Percentiles rank a stretch among this genome's conserved stretches.
Conservation (phyloP, 2,797 vertebrate species). For the Antennarius maculatus region DNA sequence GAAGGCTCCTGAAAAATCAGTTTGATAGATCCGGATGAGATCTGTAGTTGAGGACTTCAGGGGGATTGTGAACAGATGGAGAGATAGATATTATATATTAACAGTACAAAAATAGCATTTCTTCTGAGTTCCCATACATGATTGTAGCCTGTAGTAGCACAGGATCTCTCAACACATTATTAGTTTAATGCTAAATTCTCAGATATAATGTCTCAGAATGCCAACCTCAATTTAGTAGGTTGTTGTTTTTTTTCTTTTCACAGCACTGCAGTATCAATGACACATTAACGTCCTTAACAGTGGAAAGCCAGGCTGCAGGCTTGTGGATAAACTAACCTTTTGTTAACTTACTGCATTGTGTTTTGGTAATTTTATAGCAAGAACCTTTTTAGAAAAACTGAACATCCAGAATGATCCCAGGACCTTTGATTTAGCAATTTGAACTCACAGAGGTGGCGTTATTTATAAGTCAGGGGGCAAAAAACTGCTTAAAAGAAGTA, state of each 20-base stretch:
- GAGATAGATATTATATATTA: neutral
- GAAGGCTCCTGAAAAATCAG: slow-evolving; percentile 9
- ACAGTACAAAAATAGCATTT: neutral
- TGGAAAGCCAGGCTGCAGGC: neutral
- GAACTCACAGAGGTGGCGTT: no score
- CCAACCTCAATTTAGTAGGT: neutral
- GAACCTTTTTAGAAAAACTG: no score
- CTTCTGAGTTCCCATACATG: neutral
- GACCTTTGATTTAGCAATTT: no score
- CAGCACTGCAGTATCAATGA: neutral
- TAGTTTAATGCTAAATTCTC: neutral
- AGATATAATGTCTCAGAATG: neutral
- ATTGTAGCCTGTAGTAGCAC: neutral
- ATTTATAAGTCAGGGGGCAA: no score
- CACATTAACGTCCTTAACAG: neutral
- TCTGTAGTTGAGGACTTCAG: neutral
- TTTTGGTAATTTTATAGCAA: no score
- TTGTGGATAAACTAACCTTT: neutral
- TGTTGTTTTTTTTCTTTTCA: neutral
- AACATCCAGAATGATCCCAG: no score
- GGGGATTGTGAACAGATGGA: neutral
- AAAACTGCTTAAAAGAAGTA: no score
- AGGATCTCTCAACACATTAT: no score
- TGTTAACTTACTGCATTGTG: no score
- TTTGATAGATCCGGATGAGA: slow-evolving; percentile 12